Evolutionary conservation across 2,888 invertebrate species (phyloP).

Genomic region (Anthophora plumipes): DNA sequence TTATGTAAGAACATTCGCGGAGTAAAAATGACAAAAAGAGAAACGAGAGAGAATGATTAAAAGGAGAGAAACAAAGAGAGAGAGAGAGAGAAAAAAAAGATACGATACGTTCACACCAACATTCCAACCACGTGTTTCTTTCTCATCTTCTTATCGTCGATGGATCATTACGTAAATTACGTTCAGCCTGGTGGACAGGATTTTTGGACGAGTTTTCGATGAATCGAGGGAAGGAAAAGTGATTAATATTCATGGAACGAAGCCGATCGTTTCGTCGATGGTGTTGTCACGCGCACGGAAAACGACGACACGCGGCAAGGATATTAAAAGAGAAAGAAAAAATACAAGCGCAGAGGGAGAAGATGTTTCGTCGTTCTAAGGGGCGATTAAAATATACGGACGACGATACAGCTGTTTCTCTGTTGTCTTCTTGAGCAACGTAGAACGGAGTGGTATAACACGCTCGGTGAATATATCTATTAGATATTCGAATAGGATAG

Average conservation of each 20-base stretch:
- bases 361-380: slow-evolving; percentile 40
- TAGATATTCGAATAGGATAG: slow-evolving; percentile 23
- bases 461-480: slow-evolving; percentile 38
- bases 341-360: slow-evolving; percentile 6
- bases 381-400: slow-evolving; percentile 35
- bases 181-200: background rate
- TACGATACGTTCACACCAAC: background rate
- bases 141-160: background rate
- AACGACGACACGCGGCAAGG: slow-evolving; percentile 64
- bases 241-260: slow-evolving; percentile 61
- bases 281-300: slow-evolving; percentile 66
- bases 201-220: slow-evolving; percentile 26
- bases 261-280: slow-evolving; percentile 47
- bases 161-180: slow-evolving; percentile 44
- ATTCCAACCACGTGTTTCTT: slow-evolving; percentile 14
- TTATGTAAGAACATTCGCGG: background rate
- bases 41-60: too few relatives aligned
- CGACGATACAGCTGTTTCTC: slow-evolving; percentile 5
- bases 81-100: background rate
- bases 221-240: slow-evolving; percentile 18
- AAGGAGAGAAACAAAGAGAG: too few relatives aligned
- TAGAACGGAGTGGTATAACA: background rate
- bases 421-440: background rate
- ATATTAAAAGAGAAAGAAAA: too few relatives aligned
- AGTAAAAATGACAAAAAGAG: background rate